phyloP scores from a whole-genome alignment of 2,797 vertebrate species.

The Falco peregrinus region DNA sequence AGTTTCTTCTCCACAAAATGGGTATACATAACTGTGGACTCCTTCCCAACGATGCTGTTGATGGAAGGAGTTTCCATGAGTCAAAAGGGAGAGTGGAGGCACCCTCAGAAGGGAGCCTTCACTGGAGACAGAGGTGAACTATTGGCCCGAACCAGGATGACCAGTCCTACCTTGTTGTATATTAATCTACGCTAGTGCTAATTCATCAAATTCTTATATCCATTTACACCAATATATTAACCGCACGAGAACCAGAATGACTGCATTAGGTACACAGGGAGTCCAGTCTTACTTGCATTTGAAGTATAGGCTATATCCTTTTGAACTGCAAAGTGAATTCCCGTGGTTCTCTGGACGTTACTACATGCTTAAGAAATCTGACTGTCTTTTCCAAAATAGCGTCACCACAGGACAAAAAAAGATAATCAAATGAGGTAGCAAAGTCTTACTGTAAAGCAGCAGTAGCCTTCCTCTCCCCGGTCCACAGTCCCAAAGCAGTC shows the following conservation, averaged over 20 bases:
- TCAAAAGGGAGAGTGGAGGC: neutral
- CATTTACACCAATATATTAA: neutral
- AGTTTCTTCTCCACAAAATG: neutral
- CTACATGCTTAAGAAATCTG: neutral
- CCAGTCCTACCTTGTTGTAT: neutral
- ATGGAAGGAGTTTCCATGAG: neutral
- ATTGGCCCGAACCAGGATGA: neutral
- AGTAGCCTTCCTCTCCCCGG: neutral
- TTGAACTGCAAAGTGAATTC: neutral
- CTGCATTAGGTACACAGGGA: neutral
- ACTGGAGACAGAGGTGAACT: neutral
- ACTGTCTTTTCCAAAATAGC: slow-evolving; percentile 21
- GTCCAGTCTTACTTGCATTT: neutral
- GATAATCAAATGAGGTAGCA: neutral
- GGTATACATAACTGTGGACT: neutral
- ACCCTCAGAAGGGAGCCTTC: neutral
- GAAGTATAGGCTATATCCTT: neutral
- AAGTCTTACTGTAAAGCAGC: slow-evolving; percentile 24
- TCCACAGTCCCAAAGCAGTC: neutral
- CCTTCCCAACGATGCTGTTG: neutral
- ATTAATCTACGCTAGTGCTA: neutral
- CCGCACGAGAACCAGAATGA: neutral
- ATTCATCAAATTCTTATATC: neutral
- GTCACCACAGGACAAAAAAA: neutral
- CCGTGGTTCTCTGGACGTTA: neutral